Percentiles rank a stretch among this genome's conserved stretches.
Evolutionary conservation across 2,888 invertebrate genomes (phyloP).

Genomic region (Branchinecta sandiegonensis): DNA sequence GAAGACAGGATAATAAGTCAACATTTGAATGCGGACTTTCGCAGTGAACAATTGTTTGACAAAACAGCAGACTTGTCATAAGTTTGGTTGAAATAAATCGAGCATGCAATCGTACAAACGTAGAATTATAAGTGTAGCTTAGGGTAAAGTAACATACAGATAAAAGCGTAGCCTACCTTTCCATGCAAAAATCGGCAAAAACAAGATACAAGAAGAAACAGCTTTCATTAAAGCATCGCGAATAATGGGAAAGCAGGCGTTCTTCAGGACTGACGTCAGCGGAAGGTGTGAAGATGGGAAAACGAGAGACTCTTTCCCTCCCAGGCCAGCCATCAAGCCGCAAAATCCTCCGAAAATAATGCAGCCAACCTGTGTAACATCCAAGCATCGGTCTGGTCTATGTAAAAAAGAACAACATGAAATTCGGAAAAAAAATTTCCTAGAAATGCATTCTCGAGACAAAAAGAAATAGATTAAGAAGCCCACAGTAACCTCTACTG

Average conservation of each 20-base stretch:
- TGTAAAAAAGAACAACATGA: background rate
- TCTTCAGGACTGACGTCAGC: background rate
- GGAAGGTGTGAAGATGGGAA: background rate
- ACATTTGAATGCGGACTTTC: too few relatives aligned
- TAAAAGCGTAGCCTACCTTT: background rate
- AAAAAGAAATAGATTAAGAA: too few relatives aligned
- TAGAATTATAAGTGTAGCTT: too few relatives aligned
- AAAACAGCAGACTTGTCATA: too few relatives aligned
- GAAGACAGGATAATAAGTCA: too few relatives aligned
- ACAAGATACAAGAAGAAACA: background rate
- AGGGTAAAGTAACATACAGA: background rate
- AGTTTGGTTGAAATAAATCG: too few relatives aligned
- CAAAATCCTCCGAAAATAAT: background rate
- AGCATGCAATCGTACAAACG: too few relatives aligned
- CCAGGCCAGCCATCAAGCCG: background rate
- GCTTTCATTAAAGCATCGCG: background rate
- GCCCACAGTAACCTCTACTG: too few relatives aligned
- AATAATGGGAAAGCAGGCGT: background rate
- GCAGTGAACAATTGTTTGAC: too few relatives aligned
- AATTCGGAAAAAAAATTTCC: too few relatives aligned
- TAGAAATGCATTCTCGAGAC: too few relatives aligned
- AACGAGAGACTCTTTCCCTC: background rate
- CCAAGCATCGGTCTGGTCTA: background rate
- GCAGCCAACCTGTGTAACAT: conserved; percentile 3
- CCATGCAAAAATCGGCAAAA: background rate